These are phyloP conservation scores for Otolemur crassicaudatus DNA, from an alignment of 2,797 vertebrate species.

Conservation along the genomic window DNA sequence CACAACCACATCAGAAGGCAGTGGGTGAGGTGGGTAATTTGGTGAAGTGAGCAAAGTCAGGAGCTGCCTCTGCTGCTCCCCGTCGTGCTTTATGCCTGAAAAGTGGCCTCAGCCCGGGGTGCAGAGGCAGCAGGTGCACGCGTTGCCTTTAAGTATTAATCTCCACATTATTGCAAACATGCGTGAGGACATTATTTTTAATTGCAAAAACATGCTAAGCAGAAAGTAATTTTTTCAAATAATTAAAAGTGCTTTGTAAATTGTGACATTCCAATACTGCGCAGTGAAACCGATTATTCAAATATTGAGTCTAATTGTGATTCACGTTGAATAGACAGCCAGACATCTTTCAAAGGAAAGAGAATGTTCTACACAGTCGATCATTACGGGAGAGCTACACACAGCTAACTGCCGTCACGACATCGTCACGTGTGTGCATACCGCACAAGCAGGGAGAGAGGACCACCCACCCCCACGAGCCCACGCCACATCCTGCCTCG, in stretches of 20 bases:
- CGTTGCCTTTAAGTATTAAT: not conserved
- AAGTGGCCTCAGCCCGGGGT: rapidly evolving
- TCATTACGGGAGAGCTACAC: conserved; percentile 45
- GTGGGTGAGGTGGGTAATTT: rapidly evolving
- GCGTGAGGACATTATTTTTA: conserved; percentile 47
- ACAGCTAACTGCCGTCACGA: conserved; percentile 34
- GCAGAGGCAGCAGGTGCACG: rapidly evolving
- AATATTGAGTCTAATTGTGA: conserved; percentile 80
- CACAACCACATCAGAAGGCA: rapidly evolving
- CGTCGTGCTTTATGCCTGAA: rapidly evolving
- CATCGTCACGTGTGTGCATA: not conserved
- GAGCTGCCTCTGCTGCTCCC: rapidly evolving
- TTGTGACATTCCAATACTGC: conserved; percentile 51
- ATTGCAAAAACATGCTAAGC: conserved; percentile 58
- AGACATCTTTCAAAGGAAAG: conserved; percentile 78
- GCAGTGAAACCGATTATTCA: conserved; percentile 74
- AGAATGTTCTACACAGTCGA: conserved; percentile 76
- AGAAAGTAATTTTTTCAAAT: conserved; percentile 65
- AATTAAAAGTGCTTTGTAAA: conserved; percentile 81
- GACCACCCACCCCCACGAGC: not conserved
- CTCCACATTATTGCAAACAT: not conserved
- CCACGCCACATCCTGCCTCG: too few species aligned
- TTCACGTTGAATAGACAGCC: conserved; percentile 75
- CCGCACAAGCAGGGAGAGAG: not conserved
- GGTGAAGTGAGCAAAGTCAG: not conserved